Percentiles rank a stretch among this genome's conserved stretches.
These are phyloP conservation scores for Mayetiola destructor DNA, from an alignment of 2,888 invertebrate genomes.

Conservation along the genomic window DNA sequence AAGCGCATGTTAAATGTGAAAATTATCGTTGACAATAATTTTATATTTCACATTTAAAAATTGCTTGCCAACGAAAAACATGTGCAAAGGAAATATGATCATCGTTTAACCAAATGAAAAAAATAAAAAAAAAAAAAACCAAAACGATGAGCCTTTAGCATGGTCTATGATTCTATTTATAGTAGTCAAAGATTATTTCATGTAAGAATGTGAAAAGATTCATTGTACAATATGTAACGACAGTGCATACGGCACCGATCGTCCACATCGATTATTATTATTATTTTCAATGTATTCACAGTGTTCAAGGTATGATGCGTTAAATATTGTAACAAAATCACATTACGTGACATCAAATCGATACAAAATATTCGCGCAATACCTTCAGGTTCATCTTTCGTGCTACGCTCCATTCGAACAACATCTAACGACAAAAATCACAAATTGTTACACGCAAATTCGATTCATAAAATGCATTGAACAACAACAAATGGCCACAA, in stretches of 20 bases:
- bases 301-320: background rate
- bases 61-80: slow-evolving; percentile 3
- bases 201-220: slow-evolving; percentile 1
- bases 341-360: slow-evolving; percentile 8
- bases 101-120: background rate
- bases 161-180: background rate
- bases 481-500: too few species aligned
- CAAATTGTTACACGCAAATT: slow-evolving; percentile 11
- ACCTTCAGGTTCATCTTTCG: background rate
- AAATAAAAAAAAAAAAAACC: background rate
- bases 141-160: background rate
- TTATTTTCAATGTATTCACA: too few species aligned
- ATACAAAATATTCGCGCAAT: too few species aligned
- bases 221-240: background rate
- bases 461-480: background rate
- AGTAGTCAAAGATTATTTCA: background rate
- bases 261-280: background rate
- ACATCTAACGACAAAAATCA: slow-evolving; percentile 11
- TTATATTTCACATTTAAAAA: background rate
- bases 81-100: slow-evolving; percentile 11
- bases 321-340: slow-evolving; percentile 1
- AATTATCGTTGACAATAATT: slow-evolving; percentile 11
- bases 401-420: background rate
- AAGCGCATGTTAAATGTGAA: background rate
- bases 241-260: background rate